Evolutionary conservation across 2,113 vertebrate species (phyloP), one percentile per base, ranked within the genome.

Genomic region (Nibea coibor): DNA sequence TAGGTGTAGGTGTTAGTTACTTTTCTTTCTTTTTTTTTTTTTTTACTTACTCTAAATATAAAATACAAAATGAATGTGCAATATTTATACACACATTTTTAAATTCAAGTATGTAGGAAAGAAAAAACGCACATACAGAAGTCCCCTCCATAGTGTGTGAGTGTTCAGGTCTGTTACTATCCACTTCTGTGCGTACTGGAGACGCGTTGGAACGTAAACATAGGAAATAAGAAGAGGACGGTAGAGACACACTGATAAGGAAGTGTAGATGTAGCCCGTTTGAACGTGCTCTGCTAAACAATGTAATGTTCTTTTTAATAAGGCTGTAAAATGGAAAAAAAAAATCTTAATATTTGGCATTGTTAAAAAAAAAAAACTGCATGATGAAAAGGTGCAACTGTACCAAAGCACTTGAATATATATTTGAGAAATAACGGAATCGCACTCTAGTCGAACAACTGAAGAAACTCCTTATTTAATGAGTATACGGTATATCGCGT

Each of bases 11-110:
- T 26, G 24, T 26, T 26, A 26, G 85, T 66, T 84, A 81, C 72
- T 83, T 81, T 83, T 82, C 59, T 88, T 82, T 66, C n/a, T 58
- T 31, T 63, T 35, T 35, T 35, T 28, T 15, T 58, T 81, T 83
- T 88, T 84, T 31, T 77, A 84, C 39, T 31, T 39, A 39, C 35
- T 80, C 66, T 80, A 28, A 85, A 82, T 88, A 91, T 78, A 68
- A 91, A 80, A 75, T 84, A 70, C 78, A 85, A 89, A 85, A 85
- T 89, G 87, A 93, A 90, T 93, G 93, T 94, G 93, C 91, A 93
- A 93, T 94, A 94, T 92, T 86, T 92, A 88, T 85, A 86, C 57
- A 78, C 62, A 74, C 39, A 72, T 78, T 83, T 71, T 77, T 4
- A 82, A 78, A 72, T 24, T 72, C 17, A 86, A 81, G 43, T 89